A percentile compares a stretch with the other conserved stretches of the same genome.
Evolutionary conservation across 1,140 invertebrate genomes (phyloP).

Genomic region (Sarcophaga bullata): DNA sequence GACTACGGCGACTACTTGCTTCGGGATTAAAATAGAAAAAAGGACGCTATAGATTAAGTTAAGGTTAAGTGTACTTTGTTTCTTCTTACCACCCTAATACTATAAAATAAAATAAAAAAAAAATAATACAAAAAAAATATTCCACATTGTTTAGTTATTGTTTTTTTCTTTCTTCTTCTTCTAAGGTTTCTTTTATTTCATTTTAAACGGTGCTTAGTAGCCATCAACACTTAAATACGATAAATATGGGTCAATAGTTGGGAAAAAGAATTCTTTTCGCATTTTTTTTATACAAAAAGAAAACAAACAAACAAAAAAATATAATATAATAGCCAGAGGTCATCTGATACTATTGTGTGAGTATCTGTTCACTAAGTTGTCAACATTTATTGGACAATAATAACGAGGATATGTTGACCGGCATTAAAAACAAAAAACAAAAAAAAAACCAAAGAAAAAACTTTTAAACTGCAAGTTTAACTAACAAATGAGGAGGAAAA

Average conservation of each 20-base stretch:
- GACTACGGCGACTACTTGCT: no score
- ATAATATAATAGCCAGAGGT: not conserved
- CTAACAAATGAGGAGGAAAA: not conserved
- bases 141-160: not conserved
- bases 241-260: conserved; percentile 5
- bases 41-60: no score
- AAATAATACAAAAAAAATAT: no score
- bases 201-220: not conserved
- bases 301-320: not conserved
- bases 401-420: not conserved
- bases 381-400: conserved; percentile 6
- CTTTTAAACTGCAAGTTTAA: not conserved
- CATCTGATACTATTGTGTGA: not conserved
- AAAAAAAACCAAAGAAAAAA: no score
- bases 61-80: no score
- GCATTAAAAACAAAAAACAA: no score
- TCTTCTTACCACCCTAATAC: no score
- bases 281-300: not conserved
- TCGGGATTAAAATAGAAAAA: no score
- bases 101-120: no score
- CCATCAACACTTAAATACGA: not conserved
- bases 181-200: not conserved
- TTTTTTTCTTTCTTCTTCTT: not conserved
- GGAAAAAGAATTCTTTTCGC: not conserved
- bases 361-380: not conserved